Conservation (phyloP, 2,888 invertebrate genomes). For the Epistrophe grossulariae region DNA sequence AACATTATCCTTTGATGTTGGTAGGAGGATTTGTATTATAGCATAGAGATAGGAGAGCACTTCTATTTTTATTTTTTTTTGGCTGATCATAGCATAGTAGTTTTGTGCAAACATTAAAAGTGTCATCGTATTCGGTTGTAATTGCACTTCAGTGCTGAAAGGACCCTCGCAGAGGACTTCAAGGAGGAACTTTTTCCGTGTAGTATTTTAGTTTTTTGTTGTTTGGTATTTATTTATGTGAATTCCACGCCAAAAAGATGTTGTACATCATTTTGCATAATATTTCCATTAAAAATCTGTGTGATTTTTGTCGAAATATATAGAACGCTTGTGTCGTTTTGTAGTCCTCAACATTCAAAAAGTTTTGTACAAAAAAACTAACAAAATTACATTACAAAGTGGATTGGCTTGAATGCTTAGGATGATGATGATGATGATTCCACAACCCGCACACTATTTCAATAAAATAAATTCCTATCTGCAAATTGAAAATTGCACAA, state of each 20-base stretch:
- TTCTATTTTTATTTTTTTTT: conserved; percentile 17
- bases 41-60: neutral
- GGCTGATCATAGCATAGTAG: conserved; percentile 55
- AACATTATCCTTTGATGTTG: conserved; percentile 46
- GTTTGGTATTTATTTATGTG: conserved; percentile 15
- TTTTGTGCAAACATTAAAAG: conserved; percentile 73
- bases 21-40: conserved; percentile 42
- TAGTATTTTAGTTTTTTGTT: conserved; percentile 4
- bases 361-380: conserved; percentile 28
- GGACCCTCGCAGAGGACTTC: conserved; percentile 37
- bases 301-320: conserved; percentile 28
- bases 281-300: conserved; percentile 62
- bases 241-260: conserved; percentile 50
- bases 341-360: conserved; percentile 10
- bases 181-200: conserved; percentile 59
- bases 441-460: neutral
- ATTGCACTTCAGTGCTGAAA: conserved; percentile 50
- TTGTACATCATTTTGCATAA: conserved; percentile 71
- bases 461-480: conserved; percentile 18
- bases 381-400: conserved; percentile 53
- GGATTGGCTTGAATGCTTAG: conserved; percentile 37
- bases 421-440: conserved; percentile 23
- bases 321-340: conserved; percentile 17
- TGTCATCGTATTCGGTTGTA: conserved; percentile 68
- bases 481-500: conserved; percentile 46